Evolutionary conservation across 2,797 vertebrate genomes (phyloP), one percentile per base, ranked within the genome.

Genomic region (Rhabdophis nuchalis): DNA sequence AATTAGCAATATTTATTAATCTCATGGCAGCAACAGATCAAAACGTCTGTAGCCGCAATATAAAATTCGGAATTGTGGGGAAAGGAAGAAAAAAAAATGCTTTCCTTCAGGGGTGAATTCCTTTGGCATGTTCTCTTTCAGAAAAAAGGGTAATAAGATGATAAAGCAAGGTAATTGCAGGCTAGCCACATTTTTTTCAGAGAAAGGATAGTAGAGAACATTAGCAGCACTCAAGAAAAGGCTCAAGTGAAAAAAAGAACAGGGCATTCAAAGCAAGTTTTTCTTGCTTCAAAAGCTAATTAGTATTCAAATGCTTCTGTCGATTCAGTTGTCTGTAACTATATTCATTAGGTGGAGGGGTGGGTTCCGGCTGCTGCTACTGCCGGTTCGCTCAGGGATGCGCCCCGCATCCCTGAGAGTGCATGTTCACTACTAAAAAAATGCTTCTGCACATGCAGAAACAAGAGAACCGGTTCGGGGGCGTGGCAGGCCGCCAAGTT

Each of bases 1-100:
- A 93, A 93, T 90, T 20, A 88, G 29, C 57, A 53, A 50, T n/a
- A 54, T 61, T 50, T 61, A 92, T 92, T 88, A 52, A 86, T 58
- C 46, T 53, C 72, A 5, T 57, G 23, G n/a, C 23, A 85, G 58
- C 20, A 85, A 41, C 1, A 25, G 36, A 68, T 56, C 57, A 90
- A 64, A 58, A 29, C 10, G 20, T 23, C 50, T 57, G 16, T 53
- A n/a, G 25, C 13, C 27, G 86, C 50, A 25, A 7, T 68, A 32
- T 60, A 89, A 86, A 41, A 23, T 36, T 57, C 10, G n/a, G 54
- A 90, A 85, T 3, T 61, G 53, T 16, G n/a, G 32, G 20, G 52
- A 23, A n/a, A 18, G 54, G 18, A 56, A 32, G 23, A 5, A 23
- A 53, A 72, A 36, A 64, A 77, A 72, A 57, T 56, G 5, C 23